Conservation (phyloP, 1,140 invertebrate genomes). For the Saccostrea echinata region DNA sequence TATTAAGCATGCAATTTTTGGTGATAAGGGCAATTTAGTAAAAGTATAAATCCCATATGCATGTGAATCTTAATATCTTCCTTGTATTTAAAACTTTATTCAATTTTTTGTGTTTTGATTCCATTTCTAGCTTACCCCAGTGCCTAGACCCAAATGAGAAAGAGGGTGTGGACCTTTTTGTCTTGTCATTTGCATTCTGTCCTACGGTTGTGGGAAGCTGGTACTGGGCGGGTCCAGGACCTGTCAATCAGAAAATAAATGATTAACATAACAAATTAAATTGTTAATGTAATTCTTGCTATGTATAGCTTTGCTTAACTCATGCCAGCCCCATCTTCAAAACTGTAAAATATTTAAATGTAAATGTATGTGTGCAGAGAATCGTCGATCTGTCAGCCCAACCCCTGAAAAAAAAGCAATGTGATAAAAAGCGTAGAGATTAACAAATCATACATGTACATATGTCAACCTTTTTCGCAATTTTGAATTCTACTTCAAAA, state of each 20-base stretch:
- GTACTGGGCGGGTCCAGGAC: constrained; percentile 57
- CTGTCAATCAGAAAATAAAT: constrained; percentile 37
- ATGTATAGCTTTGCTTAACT: background rate
- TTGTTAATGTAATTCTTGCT: too few relatives aligned
- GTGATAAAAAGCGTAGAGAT: too few relatives aligned
- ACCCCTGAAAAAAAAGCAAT: too few relatives aligned
- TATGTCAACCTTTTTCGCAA: too few relatives aligned
- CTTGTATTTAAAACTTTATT: too few relatives aligned
- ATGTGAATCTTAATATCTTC: too few relatives aligned
- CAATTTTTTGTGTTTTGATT: background rate
- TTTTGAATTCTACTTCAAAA: too few relatives aligned
- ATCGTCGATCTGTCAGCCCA: too few relatives aligned
- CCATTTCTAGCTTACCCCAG: constrained; percentile 45
- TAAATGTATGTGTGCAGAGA: background rate
- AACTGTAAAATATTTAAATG: background rate
- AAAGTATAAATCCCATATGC: too few relatives aligned
- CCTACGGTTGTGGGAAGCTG: constrained; percentile 54
- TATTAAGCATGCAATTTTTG: too few relatives aligned
- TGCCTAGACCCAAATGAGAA: constrained; percentile 57
- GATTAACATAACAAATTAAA: background rate
- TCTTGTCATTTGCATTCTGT: constrained; percentile 49
- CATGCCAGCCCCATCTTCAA: background rate
- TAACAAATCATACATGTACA: too few relatives aligned
- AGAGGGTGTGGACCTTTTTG: constrained; percentile 50
- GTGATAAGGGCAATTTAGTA: too few relatives aligned